Evolutionary conservation across 1,140 invertebrate genomes (phyloP), one percentile per base, ranked within the genome.

Genomic region (Drosophila kepulauana): DNA sequence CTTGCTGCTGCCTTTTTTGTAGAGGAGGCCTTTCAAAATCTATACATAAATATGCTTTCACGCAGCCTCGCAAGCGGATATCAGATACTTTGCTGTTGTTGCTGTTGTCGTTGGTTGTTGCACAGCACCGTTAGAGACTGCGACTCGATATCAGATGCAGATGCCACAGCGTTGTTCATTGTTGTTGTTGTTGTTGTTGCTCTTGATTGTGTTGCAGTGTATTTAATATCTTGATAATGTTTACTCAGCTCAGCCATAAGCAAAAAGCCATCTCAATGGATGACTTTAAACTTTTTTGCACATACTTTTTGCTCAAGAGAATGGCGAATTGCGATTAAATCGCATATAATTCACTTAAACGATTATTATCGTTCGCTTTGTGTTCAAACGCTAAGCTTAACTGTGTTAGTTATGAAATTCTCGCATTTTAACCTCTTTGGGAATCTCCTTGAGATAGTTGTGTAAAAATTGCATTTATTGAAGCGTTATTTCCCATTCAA

Each of bases 1-100:
- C 7, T 66, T 80, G 67, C 35, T 25, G 48, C 20, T 20, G 5
- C 28, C 48, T 49, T 58, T 49, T 58, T 63, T 51, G 54, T 30
- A 33, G 43, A 61, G 30, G 43, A 61, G 67, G 66, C 73, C 81
- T 81, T 78, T 84, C 78, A 80, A 78, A 78, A 80, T 75, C 73
- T 78, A 52, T 69, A 85, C 84, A 88, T 78, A 89, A 89, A 89
- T 88, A 88, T 88, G 84, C 84, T 87, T 87, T 88, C 85, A 88
- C 80, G 84, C 77, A 87, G 65, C 76, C 76, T 78, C 20, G 41
- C 66, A 46, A 41, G 8, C 20, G 57, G 56, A 66, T 72, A 76
- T 76, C 69, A 72, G 74, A 72, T 76, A 66, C 68, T 59, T 73
- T 73, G 20, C 58, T 63, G 11, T 33, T 10, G 33, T 10, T n/a